These are phyloP conservation scores for Alloplasta piceator DNA, from an alignment of 2,888 invertebrate species.

Conservation along the genomic window DNA sequence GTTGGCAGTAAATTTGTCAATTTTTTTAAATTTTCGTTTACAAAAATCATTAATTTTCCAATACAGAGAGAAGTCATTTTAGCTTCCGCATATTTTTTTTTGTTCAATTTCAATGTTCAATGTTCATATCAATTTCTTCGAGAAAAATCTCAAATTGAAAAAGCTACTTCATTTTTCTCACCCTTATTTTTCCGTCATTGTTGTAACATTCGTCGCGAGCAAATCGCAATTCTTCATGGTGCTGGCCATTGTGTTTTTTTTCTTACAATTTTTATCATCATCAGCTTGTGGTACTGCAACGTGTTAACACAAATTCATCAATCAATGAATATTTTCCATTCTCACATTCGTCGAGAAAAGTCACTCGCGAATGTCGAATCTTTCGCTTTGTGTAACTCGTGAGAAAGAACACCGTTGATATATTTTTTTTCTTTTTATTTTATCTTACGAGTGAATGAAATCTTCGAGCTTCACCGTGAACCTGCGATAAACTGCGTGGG, in stretches of 20 bases:
- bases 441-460: conserved; percentile 44
- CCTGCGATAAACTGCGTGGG: neutral
- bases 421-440: conserved; percentile 31
- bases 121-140: conserved; percentile 16
- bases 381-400: conserved; percentile 52
- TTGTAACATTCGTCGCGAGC: conserved; percentile 42
- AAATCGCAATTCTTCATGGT: neutral
- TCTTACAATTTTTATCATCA: conserved; percentile 23
- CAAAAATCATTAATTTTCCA: no score
- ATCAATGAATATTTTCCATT: conserved; percentile 34
- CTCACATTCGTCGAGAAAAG: neutral
- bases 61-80: no score
- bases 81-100: no score
- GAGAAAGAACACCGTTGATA: conserved; percentile 1
- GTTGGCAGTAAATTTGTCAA: no score
- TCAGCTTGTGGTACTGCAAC: conserved; percentile 61
- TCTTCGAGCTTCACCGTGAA: conserved; percentile 24
- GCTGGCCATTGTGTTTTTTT: conserved; percentile 1
- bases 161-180: conserved; percentile 10
- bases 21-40: no score
- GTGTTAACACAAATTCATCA: conserved; percentile 55
- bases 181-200: conserved; percentile 22
- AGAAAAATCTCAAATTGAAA: neutral
- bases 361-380: conserved; percentile 37
- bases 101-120: no score